Conservation (phyloP, 2,113 vertebrate species). For the Machaerirhynchus nigripectus region DNA sequence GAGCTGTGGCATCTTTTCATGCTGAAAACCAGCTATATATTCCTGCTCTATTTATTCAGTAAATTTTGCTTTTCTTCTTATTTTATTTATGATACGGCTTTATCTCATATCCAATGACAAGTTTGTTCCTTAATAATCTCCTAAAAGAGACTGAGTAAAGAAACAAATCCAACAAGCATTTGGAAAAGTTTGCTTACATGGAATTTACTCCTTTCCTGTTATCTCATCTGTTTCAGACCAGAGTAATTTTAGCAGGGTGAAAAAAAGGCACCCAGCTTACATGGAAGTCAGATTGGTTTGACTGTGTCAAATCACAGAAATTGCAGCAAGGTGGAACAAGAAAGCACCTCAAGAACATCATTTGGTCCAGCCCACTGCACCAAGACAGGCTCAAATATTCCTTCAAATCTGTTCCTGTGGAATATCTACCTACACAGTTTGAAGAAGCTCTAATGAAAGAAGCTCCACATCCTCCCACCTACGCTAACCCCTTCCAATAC, state of each 20-base stretch:
- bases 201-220: slow-evolving; percentile 20
- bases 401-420: background rate
- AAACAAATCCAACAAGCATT: slow-evolving; percentile 27
- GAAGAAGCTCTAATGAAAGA: background rate
- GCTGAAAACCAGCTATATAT: slow-evolving; percentile 44
- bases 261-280: background rate
- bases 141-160: slow-evolving; percentile 16
- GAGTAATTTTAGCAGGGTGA: background rate
- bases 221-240: slow-evolving; percentile 33
- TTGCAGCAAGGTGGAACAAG: background rate
- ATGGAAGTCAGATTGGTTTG: background rate
- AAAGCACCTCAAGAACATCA: background rate
- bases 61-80: slow-evolving; percentile 44
- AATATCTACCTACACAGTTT: background rate
- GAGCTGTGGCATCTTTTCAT: slow-evolving; percentile 42
- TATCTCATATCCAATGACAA: slow-evolving; percentile 50
- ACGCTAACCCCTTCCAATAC: background rate
- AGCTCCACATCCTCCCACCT: background rate
- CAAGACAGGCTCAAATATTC: background rate
- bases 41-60: slow-evolving; percentile 37
- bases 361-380: background rate
- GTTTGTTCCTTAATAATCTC: slow-evolving; percentile 56
- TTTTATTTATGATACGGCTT: slow-evolving; percentile 49
- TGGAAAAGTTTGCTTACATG: slow-evolving; percentile 29
- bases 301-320: background rate